Conservation (phyloP, 1,140 invertebrate species). For the Phymastichus coffea region DNA sequence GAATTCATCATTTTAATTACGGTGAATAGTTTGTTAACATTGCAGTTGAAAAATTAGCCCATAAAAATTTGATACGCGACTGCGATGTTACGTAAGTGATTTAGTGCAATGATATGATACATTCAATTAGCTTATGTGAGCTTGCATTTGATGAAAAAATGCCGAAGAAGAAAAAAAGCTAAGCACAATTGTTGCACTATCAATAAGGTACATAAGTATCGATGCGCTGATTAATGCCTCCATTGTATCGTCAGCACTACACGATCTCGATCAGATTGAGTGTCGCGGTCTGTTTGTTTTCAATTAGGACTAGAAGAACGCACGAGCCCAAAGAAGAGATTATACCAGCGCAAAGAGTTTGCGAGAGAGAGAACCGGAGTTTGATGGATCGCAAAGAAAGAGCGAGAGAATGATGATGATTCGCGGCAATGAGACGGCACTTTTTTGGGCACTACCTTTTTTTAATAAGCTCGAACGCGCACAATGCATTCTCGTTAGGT, state of each 20-base stretch:
- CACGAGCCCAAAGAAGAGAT: slow-evolving; percentile 14
- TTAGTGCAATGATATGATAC: no score
- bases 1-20: no score
- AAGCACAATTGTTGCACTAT: no score
- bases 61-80: no score
- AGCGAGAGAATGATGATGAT: background rate
- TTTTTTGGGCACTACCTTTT: slow-evolving; percentile 14
- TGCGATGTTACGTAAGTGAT: no score
- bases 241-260: slow-evolving; percentile 22
- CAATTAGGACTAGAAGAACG: slow-evolving; percentile 28
- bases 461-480: slow-evolving; percentile 23
- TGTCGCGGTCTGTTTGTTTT: no score
- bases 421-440: slow-evolving; percentile 17
- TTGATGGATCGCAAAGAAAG: slow-evolving; percentile 22
- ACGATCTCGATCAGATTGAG: slow-evolving; percentile 19
- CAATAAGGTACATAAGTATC: no score
- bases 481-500: slow-evolving; percentile 23
- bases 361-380: background rate
- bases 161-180: no score
- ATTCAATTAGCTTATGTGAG: no score
- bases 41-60: no score
- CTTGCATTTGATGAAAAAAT: no score
- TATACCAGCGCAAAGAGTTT: background rate
- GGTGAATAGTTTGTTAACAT: no score
- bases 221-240: slow-evolving; percentile 24